Conservation (phyloP, 30 jellyfish, hydroid and myxozoan genomes). For the Cassiopea andromeda region DNA sequence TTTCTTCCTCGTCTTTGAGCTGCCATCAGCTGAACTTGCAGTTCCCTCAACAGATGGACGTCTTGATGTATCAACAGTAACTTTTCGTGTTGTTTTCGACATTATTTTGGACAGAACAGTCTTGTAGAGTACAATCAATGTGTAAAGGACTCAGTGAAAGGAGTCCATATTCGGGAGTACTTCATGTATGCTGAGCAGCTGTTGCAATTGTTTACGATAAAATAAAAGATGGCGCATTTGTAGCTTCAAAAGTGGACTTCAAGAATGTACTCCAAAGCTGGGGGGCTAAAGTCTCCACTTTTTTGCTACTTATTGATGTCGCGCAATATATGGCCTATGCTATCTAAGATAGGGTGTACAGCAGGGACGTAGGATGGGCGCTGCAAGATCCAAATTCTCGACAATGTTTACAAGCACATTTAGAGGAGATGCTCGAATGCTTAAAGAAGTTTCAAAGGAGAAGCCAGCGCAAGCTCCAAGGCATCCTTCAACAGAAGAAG, state of each 20-base stretch:
- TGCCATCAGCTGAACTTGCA: constrained; percentile 2
- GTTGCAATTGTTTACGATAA: too few species aligned
- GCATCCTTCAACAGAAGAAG: constrained; percentile 71
- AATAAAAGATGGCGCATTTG: too few species aligned
- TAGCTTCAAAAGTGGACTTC: too few species aligned
- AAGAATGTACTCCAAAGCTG: too few species aligned
- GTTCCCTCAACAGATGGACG: constrained; percentile 57
- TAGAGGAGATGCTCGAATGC: constrained; percentile 52
- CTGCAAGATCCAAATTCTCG: constrained; percentile 46
- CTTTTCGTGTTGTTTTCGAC: constrained; percentile 89
- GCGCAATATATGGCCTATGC: too few species aligned
- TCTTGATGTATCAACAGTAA: constrained; percentile 80
- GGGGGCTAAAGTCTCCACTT: too few species aligned
- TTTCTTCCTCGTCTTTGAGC: constrained; percentile 59
- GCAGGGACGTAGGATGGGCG: constrained; percentile 65
- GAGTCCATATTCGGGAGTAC: too few species aligned
- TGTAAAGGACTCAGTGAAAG: too few species aligned
- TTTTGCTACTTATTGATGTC: too few species aligned
- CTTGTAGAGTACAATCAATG: too few species aligned
- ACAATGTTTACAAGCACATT: not conserved
- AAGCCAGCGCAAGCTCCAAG: constrained; percentile 78
- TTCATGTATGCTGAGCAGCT: too few species aligned
- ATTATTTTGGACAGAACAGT: constrained; percentile 39
- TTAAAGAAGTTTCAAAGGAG: constrained; percentile 45
- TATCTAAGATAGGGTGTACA: too few species aligned